Conservation (phyloP, 2,797 vertebrate species). For the Mus minutoides region DNA sequence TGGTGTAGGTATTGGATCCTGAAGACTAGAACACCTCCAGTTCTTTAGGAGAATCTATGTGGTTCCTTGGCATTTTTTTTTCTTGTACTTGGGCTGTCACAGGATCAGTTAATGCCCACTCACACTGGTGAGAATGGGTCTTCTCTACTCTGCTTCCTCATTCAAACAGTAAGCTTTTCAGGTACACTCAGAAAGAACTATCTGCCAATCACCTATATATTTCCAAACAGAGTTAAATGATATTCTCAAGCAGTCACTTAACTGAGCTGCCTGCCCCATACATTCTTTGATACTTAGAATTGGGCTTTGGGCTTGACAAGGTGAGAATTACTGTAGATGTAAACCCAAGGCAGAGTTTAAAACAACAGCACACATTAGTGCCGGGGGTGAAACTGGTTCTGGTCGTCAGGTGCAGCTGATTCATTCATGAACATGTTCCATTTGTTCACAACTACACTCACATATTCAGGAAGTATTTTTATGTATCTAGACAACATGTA, state of each 20-base stretch:
- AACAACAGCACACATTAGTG: not conserved
- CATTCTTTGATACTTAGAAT: too few species aligned
- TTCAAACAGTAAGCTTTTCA: not conserved
- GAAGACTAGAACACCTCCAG: not conserved
- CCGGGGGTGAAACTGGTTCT: too few species aligned
- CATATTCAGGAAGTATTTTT: not conserved
- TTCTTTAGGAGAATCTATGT: not conserved
- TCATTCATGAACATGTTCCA: not conserved
- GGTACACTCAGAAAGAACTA: not conserved
- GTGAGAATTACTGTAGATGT: not conserved
- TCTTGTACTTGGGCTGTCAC: fast-evolving
- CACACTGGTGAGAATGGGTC: not conserved
- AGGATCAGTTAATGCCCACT: not conserved
- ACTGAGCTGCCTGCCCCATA: not conserved
- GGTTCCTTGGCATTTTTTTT: not conserved
- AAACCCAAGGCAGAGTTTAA: not conserved
- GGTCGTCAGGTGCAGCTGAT: not conserved
- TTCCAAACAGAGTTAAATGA: not conserved
- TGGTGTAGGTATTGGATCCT: not conserved
- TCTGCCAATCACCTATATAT: not conserved
- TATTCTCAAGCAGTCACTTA: not conserved
- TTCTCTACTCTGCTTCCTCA: not conserved
- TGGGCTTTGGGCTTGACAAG: not conserved
- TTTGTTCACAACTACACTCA: not conserved
- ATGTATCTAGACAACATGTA: not conserved